These are phyloP conservation scores for Danionella dracula DNA, from an alignment of 2,797 vertebrate species.

Conservation along the genomic window DNA sequence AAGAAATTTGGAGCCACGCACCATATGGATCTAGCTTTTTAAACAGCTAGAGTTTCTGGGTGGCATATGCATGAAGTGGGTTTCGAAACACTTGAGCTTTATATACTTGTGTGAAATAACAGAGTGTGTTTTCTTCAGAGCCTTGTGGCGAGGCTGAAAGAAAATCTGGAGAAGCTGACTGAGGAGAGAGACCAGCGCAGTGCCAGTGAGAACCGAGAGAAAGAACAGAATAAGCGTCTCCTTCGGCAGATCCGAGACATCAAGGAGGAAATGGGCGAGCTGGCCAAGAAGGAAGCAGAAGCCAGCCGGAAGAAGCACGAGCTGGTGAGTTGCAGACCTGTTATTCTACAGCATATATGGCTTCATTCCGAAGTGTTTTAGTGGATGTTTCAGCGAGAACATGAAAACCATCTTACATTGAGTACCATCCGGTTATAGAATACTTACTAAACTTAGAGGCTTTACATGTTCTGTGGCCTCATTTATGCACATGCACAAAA, in stretches of 20 bases:
- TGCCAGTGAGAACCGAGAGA: constrained; percentile 78
- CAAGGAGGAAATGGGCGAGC: constrained; percentile 83
- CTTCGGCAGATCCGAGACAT: constrained; percentile 81
- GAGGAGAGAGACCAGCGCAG: constrained; percentile 79
- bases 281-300: constrained; percentile 81
- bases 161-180: constrained; percentile 84
- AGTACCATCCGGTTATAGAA: no score
- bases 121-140: constrained; percentile 55
- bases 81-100: neutral
- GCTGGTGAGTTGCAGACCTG: constrained; percentile 66
- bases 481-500: no score
- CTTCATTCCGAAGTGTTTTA: neutral
- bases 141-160: constrained; percentile 78
- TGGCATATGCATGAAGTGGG: neutral
- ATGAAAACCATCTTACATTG: neutral
- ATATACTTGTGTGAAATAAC: neutral
- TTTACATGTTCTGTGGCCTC: no score
- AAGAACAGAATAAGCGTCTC: constrained; percentile 84
- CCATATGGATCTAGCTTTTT: constrained; percentile 15
- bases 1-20: constrained; percentile 11
- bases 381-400: neutral
- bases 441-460: no score
- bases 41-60: neutral
- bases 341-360: neutral
- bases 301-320: constrained; percentile 86